Percentiles rank a stretch among this genome's conserved stretches.
These are phyloP conservation scores for Tubulanus polymorphus DNA, from an alignment of 2,888 invertebrate species.

Conservation along the genomic window DNA sequence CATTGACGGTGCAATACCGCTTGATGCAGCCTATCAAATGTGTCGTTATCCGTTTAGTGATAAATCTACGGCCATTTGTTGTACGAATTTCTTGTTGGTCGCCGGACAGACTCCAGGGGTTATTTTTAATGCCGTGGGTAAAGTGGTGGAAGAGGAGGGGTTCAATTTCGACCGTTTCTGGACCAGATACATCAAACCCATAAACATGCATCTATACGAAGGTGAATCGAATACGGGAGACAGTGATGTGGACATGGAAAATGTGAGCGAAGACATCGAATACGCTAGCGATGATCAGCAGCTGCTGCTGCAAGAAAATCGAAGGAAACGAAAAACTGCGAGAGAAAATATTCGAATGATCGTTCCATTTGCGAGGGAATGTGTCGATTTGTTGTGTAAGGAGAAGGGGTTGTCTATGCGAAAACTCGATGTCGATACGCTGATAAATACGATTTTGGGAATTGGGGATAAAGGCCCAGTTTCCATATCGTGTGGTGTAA, in stretches of 20 bases:
- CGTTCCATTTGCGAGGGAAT: background rate
- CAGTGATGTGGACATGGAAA: background rate
- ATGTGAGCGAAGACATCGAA: background rate
- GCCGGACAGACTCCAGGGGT: background rate
- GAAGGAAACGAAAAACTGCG: background rate
- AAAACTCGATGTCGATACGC: background rate
- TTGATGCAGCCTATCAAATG: background rate
- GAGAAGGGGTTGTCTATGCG: background rate
- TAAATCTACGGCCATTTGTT: background rate
- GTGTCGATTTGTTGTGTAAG: background rate
- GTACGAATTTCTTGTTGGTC: background rate
- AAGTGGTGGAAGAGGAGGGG: background rate
- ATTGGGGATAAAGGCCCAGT: background rate
- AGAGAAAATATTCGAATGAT: background rate
- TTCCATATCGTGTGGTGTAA: background rate
- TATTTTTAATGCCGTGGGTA: background rate
- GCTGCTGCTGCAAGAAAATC: background rate
- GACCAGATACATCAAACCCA: background rate
- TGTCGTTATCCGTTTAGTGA: background rate
- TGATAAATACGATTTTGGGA: background rate
- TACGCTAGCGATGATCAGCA: background rate
- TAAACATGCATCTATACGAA: background rate
- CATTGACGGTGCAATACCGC: background rate
- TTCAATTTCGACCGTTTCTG: background rate
- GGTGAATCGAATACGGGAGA: background rate